Evolutionary conservation across 2,888 invertebrate species (phyloP), one percentile per base, ranked within the genome.

Genomic region (Ferrisia virgata): DNA sequence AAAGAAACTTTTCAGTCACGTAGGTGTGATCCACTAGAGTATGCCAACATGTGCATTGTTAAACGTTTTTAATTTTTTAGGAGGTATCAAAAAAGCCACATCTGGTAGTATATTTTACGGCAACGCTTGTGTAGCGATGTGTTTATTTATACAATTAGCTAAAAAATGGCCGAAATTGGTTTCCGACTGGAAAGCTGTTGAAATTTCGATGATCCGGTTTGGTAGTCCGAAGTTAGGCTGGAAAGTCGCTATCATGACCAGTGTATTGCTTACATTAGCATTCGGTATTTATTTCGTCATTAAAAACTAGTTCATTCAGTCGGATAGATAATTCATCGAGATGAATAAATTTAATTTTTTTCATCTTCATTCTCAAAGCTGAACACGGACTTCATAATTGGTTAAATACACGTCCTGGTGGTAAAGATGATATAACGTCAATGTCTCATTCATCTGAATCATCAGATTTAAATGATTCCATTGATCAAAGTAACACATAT

Each of bases 81-180:
- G 86, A 31, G 86, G 86, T 15, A 86, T 86, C 43, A 86, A 86
- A 64, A 86, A 86, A 85, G 86, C 86, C 18, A 86, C 86, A 22
- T 86, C 86, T 1, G 86, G 86, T 15, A 86, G 86, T 53, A 86
- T 86, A 76, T 86, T 86, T 69, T 86, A 86, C 31, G 86, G 86
- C 0, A 86, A 86, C 72, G 86, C 86, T 3, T 86, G 86, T 84
- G 81, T 85, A 33, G 86, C 86, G 28, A 43, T 86, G 47, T 85
- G 82, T 64, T 82, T 86, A 78, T 86, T 86, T 31, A 85, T 86
- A 22, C 84, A 82, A 39, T 64, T 86, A 72, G 86, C 86, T 5
- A 85, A 85, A 40, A 79, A 85, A 84, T 86, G 86, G 86, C 86
- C 86, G 2, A 85, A 85, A 22, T 64, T 86, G 13, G 85, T 86